Conservation (phyloP, 2,113 vertebrate species). For the Lampris megalopsis region DNA sequence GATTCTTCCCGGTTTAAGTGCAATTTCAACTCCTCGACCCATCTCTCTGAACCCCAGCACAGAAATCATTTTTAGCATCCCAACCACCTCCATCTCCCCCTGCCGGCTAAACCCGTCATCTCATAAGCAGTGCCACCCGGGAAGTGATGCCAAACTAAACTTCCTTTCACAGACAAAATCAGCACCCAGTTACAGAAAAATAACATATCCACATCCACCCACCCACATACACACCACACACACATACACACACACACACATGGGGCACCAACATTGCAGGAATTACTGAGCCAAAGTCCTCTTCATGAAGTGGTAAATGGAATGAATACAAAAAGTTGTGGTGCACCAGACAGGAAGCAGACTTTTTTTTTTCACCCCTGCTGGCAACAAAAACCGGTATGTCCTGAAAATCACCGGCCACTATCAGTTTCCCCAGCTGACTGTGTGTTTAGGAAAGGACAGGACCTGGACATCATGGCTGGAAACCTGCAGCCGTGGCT, state of each 20-base stretch:
- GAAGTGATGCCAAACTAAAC: too few species aligned
- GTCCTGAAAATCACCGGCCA: too few species aligned
- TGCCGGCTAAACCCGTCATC: background rate
- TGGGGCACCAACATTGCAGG: background rate
- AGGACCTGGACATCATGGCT: too few species aligned
- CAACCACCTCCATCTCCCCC: background rate
- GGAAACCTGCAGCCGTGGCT: too few species aligned
- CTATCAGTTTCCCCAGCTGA: too few species aligned
- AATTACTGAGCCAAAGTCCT: background rate
- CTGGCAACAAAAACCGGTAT: too few species aligned
- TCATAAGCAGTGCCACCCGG: too few species aligned
- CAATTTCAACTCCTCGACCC: conserved; percentile 7
- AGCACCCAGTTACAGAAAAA: background rate
- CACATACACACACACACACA: conserved; percentile 1
- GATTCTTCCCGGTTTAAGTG: conserved; percentile 18
- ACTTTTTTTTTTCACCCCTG: too few species aligned
- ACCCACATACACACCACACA: background rate
- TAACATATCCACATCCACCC: background rate
- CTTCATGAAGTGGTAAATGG: background rate
- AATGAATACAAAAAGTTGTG: background rate
- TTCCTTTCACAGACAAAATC: background rate
- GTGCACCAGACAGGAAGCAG: background rate
- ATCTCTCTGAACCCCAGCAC: background rate
- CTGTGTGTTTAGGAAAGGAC: too few species aligned
- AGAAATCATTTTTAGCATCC: background rate